Base-by-base conservation (phyloP, 2,113 vertebrate genomes). In the Pionites leucogaster region DNA sequence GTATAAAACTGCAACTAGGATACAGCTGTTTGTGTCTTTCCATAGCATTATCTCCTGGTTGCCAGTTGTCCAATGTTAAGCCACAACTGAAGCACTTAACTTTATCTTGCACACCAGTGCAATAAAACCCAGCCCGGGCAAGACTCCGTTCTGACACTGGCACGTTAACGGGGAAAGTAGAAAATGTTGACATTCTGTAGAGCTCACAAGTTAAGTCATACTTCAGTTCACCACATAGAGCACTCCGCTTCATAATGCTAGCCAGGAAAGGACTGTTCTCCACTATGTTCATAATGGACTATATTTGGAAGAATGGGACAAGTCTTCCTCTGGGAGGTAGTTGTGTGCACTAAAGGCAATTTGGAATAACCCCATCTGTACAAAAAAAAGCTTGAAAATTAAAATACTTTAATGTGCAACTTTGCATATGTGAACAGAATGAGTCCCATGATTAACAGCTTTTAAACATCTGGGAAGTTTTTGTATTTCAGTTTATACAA, bases 111-210 rank as follows among this genome's bases (percentile, higher is more conserved):
- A 98, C 83, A 3, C 99, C 99, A 0, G 98, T 99, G 96, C 99
- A 99, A 94, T 99, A 99, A 97, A 99, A 99, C 2, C 99, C 99
- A 10, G 99, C 99, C 19, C 98, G 98, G 4, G 99, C 99, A 57
- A 99, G 98, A 71, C 98, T 99, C 52, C 99, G 98, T 92, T 99
- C 99, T 0, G 99, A 99, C 16, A 99, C 97, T 0, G 98, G 97
- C 0, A 95, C 95, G 0, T 98, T 98, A 1, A 82, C 0, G 0
- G 99, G 99, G 88, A 99, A 99, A 27, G 98, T 97, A 0, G 99
- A 99, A 71, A 98, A 99, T 0, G 99, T 99, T 0, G 99, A 99
- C 82, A 99, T 98, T 62, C 99, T 98, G 95, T 98, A 99, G 41
- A 99, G 99, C 46, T 99, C 99, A 96, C 98, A 99, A 4, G 99